Evolutionary conservation across 2,797 vertebrate genomes (phyloP), one percentile per base, ranked within the genome.

Genomic region (Argyrosomus regius): DNA sequence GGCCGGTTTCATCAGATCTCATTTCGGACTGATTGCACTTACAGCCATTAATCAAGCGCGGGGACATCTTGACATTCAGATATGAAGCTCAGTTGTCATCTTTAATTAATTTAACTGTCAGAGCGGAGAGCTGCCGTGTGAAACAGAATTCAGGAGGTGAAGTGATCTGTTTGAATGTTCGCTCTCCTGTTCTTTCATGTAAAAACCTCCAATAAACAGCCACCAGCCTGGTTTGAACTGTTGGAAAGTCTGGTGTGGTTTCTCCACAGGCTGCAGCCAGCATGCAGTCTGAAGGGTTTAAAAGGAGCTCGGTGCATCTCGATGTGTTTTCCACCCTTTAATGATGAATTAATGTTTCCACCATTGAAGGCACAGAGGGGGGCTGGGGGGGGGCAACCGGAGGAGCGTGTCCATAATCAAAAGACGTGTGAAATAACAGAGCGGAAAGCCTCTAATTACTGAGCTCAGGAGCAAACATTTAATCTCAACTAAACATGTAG

Each of bases 61-160:
- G 50, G 50, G 72, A 76, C 72, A 18, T 46, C 22, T 24, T 83
- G 80, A 77, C 80, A 73, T 81, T 83, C 65, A 82, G 49, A 66
- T 10, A 4, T 39, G 70, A 75, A 68, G 46, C 80, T 66, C 63
- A 57, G 54, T 46, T 45, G 54, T 74, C 78, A 35, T 26, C 22
- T 74, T 60, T 73, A 28, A 84, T 84, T 80, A 67, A 48, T 75
- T n/a, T 1, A 39, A 45, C 7, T 31, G 52, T 64, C 11, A 28
- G 46, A 53, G 39, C 22, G 43, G 28, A 26, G 53, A 35, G 11
- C 54, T 41, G 48, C 24, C 2, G 45, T 6, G 46, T 18, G 43
- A 14, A 45, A 12, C 49, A 11, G 0, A 13, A 50, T 3, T n/a
- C 20, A 43, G 1, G 35, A 52, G n/a, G 9, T 3, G n/a, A 22